Evolutionary conservation across 2,797 vertebrate species (phyloP), one percentile per base, ranked within the genome.

Genomic region (Numenius phaeopus): DNA sequence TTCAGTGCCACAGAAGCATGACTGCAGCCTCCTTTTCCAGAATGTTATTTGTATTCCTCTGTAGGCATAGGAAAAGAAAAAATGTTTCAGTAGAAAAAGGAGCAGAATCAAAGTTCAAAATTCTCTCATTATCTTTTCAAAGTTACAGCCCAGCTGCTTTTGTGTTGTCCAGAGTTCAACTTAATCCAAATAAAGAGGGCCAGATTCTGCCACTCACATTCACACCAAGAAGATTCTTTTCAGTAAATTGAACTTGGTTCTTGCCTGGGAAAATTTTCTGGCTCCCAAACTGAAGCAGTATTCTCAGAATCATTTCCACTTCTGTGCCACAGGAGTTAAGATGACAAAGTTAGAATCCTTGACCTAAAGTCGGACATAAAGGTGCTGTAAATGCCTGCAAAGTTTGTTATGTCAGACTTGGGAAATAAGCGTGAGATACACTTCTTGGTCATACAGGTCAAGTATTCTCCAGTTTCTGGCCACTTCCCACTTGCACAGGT

Each of bases 1-100:
- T 89, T 96, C 72, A 92, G 11, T 72, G 82, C 79, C 89, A 95
- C 90, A 85, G 76, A 91, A 87, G 58, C 76, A 72, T 49, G 54
- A 90, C 50, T 85, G 75, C 58, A 7, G 3, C 61, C 82, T 93
- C 46, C 32, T 94, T 87, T 86, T 89, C 79, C 69, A 89, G 61
- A 84, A 75, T 77, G 52, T 75, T 93, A 69, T 86, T 93, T 93
- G 73, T 23, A 59, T 95, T 93, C 59, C 62, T 87, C 65, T 57
- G 40, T 70, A 93, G 88, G 70, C 70, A 87, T n/a, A 82, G 58
- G 57, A 90, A 59, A 40, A 90, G 62, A 40, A 89, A 83, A 91
- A 75, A 59, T 7, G 7, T 90, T 93, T 64, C 37, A 83, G 77
- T 16, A 91, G 76, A 11, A 91, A 66, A 12, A 94, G 72, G 49